These are phyloP conservation scores for Etheostoma cragini DNA, from an alignment of 2,113 vertebrate genomes.

Conservation along the genomic window DNA sequence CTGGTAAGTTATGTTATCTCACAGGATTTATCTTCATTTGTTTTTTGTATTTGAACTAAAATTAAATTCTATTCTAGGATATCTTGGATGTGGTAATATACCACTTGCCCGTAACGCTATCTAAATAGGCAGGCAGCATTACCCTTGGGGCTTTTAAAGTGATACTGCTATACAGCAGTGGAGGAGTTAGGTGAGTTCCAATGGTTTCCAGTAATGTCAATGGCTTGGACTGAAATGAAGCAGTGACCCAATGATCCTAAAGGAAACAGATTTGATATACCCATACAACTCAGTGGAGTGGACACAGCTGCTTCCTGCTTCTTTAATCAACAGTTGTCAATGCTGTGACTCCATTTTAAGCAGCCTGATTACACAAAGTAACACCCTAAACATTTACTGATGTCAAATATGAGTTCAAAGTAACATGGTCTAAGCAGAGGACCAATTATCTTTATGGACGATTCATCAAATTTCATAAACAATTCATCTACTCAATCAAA, in stretches of 20 bases:
- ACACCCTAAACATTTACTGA: constrained; percentile 4
- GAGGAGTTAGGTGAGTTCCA: not conserved
- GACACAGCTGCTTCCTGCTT: not conserved
- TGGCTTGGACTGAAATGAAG: not conserved
- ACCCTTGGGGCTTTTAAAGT: constrained; percentile 1
- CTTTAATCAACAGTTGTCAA: not conserved
- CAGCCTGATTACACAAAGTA: not conserved
- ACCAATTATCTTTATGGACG: constrained; percentile 4
- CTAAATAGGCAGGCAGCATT: constrained; percentile 11
- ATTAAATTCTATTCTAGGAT: constrained; percentile 3
- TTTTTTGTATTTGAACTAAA: constrained; percentile 20
- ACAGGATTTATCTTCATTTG: constrained; percentile 29
- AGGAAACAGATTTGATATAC: not conserved
- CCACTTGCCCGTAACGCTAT: not conserved
- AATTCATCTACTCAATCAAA: constrained; percentile 13
- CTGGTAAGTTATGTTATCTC: constrained; percentile 8
- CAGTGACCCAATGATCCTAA: not conserved
- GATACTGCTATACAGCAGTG: not conserved
- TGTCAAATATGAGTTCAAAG: constrained; percentile 34
- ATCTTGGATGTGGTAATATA: constrained; percentile 1
- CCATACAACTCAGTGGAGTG: not conserved
- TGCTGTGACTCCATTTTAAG: not conserved
- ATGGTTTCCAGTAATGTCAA: not conserved
- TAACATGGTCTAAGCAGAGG: constrained; percentile 16
- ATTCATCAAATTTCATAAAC: constrained; percentile 39